Evolutionary conservation across 2,888 invertebrate genomes (phyloP), one percentile per base, ranked within the genome.

Genomic region (Craniophora ligustri): DNA sequence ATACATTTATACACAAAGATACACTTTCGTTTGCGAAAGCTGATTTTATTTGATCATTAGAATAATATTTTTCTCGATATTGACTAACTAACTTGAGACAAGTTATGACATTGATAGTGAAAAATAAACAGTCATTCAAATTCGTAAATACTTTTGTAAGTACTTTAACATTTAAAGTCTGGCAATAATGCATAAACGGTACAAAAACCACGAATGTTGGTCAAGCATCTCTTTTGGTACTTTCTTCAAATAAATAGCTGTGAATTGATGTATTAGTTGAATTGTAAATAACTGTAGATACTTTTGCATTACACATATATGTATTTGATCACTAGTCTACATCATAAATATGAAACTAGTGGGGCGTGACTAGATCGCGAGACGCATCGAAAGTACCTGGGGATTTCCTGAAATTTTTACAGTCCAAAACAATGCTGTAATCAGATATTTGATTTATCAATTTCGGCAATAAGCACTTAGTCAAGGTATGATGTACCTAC

Each of bases 191-290:
- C 39, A 34, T 53, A 58, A 64, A 65, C 67, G 65, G 58, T 72
- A 67, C 36, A 65, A 69, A 57, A 76, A 59, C 44, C 42, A 63
- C 58, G 54, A 64, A 75, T 76, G 70, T 78, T 78, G 79, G 78
- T 81, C 79, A 78, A 79, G 82, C 56, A 71, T 67, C 70, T 72
- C 69, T 72, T 72, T 66, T 57, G 57, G 75, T 68, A 67, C 69
- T 76, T 76, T 75, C 78, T 76, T 72, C 59, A 72, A 76, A 76
- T 65, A 69, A 71, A 67, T 61, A 72, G 60, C 60, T 56, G 54
- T 51, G 60, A 67, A 65, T 48, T 45, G 62, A 55, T 57, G 55
- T 63, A 63, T 70, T 57, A 45, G 56, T 51, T 67, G 48, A 54
- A 46, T 59, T 45, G 44, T 36, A 64, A 58, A 74, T 64, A 72